phyloP scores from a whole-genome alignment of 1,140 invertebrate species.

The Heliconius hewitsoni region DNA sequence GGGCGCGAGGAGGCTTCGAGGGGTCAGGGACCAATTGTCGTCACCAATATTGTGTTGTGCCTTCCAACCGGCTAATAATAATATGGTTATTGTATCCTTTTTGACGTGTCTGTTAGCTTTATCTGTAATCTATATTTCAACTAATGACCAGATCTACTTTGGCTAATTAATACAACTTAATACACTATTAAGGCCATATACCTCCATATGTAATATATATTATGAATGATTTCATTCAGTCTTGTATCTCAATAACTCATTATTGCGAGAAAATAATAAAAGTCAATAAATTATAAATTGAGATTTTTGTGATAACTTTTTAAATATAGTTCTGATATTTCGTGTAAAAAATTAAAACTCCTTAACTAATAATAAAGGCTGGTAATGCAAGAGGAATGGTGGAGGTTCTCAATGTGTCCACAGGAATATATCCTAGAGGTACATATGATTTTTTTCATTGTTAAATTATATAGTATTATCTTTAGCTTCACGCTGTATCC shows the following conservation, averaged over 20 bases:
- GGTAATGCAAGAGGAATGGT: slow-evolving; percentile 90
- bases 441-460: not conserved
- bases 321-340: no score
- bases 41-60: slow-evolving; percentile 87
- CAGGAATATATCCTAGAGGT: slow-evolving; percentile 89
- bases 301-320: no score
- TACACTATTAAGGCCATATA: no score
- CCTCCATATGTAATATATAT: no score
- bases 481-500: no score
- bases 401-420: slow-evolving; percentile 92
- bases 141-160: no score
- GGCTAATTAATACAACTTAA: no score
- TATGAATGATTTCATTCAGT: no score
- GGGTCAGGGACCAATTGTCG: slow-evolving; percentile 84
- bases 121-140: not conserved
- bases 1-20: slow-evolving; percentile 83
- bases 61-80: slow-evolving; percentile 94
- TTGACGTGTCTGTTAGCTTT: not conserved
- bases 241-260: no score
- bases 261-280: no score
- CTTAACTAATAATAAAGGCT: slow-evolving; percentile 79
- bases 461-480: not conserved
- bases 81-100: slow-evolving; percentile 91
- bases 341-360: slow-evolving; percentile 17
- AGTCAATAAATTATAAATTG: no score